Conservation (phyloP, 2,888 invertebrate genomes). For the Gymnosoma rotundatum region DNA sequence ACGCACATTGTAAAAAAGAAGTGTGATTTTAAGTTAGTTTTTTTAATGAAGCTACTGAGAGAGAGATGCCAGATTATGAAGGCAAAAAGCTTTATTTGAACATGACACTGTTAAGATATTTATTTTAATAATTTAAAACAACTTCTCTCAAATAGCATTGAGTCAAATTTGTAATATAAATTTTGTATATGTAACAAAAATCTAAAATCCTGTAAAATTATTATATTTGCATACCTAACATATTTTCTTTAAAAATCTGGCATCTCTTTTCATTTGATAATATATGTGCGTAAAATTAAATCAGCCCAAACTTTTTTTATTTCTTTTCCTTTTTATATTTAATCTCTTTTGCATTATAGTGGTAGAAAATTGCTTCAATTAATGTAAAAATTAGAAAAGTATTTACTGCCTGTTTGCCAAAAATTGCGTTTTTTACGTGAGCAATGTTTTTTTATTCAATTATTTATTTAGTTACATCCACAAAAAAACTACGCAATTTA, state of each 20-base stretch:
- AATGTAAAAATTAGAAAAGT: slow-evolving; percentile 7
- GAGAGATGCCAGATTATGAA: background rate
- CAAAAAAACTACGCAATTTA: slow-evolving; percentile 29
- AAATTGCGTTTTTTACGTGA: slow-evolving; percentile 21
- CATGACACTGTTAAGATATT: too few relatives aligned
- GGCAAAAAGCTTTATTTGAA: background rate
- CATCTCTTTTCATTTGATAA: background rate
- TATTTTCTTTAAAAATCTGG: too few relatives aligned
- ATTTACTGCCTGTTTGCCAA: background rate
- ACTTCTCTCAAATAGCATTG: too few relatives aligned
- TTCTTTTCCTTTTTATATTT: background rate
- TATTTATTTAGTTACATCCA: slow-evolving; percentile 41
- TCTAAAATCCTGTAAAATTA: background rate
- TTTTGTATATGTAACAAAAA: too few relatives aligned
- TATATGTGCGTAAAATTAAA: background rate
- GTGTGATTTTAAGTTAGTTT: slow-evolving; percentile 1
- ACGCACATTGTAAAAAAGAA: slow-evolving; percentile 24
- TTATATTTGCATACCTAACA: too few relatives aligned
- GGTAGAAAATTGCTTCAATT: slow-evolving; percentile 50
- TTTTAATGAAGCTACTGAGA: background rate
- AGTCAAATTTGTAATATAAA: too few relatives aligned
- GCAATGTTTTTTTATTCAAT: background rate
- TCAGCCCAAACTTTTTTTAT: background rate
- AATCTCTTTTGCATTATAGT: slow-evolving; percentile 2
- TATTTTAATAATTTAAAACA: too few relatives aligned